A percentile compares a stretch with the other conserved stretches of the same genome.
Evolutionary conservation across 2,113 vertebrate genomes (phyloP).

Genomic region (Zapornia atra): DNA sequence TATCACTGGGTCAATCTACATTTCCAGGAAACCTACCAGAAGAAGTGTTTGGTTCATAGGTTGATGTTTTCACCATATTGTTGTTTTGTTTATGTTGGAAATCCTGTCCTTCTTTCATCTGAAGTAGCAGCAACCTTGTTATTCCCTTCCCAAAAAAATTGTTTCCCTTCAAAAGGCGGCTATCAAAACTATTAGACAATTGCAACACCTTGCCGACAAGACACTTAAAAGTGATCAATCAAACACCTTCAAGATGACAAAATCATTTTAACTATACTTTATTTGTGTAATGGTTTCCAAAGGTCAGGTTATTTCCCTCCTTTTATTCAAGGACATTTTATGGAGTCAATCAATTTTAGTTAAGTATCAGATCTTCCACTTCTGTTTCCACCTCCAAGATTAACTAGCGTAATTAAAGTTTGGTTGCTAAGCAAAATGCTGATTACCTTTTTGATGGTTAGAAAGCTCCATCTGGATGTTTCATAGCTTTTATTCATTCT

Average conservation of each 20-base stretch:
- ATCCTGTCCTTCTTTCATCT: background rate
- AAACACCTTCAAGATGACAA: conserved; percentile 13
- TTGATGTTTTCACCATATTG: background rate
- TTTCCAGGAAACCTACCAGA: background rate
- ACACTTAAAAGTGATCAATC: conserved; percentile 23
- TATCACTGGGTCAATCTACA: background rate
- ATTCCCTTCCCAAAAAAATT: background rate
- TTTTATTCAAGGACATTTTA: conserved; percentile 46
- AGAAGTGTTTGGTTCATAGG: background rate
- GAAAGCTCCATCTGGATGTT: conserved; percentile 20
- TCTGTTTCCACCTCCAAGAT: conserved; percentile 45
- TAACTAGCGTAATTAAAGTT: conserved; percentile 59
- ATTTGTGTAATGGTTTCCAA: conserved; percentile 37
- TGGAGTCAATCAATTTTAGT: conserved; percentile 60
- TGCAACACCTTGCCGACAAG: conserved; percentile 24
- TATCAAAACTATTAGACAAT: conserved; percentile 23
- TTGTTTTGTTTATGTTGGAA: conserved; percentile 49
- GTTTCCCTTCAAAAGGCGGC: background rate
- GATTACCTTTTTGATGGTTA: conserved; percentile 26
- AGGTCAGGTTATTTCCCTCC: conserved; percentile 13
- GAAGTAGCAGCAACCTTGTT: background rate
- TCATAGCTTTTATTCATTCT: conserved; percentile 33
- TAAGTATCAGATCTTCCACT: conserved; percentile 37
- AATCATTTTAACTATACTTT: conserved; percentile 23
- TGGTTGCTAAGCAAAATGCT: conserved; percentile 61